phyloP scores from a whole-genome alignment of 2,888 invertebrate species.

The Lasioglossum vierecki region DNA sequence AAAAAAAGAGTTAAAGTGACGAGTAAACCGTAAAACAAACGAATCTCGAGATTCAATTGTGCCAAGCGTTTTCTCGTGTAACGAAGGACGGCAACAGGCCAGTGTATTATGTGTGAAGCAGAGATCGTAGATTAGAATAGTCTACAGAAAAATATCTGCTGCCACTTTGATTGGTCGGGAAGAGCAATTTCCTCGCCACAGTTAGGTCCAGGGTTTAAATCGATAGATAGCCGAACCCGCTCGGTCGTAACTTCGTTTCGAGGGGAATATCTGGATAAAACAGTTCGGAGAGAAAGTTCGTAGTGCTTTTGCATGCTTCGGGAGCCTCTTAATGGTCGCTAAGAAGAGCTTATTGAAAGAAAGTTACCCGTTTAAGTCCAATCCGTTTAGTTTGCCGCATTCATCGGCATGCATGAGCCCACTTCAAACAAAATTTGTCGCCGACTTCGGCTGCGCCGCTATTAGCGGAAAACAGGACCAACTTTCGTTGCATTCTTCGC shows the following conservation, averaged over 20 bases:
- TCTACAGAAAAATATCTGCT: not conserved
- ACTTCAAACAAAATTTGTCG: constrained; percentile 22
- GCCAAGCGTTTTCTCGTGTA: not conserved
- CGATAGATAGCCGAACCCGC: constrained; percentile 26
- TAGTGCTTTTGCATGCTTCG: constrained; percentile 63
- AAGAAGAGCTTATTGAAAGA: constrained; percentile 66
- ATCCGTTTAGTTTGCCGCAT: constrained; percentile 53
- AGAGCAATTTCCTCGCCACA: constrained; percentile 10
- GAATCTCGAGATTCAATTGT: not conserved
- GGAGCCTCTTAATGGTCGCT: constrained; percentile 62
- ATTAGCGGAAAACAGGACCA: not conserved
- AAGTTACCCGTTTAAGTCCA: constrained; percentile 66
- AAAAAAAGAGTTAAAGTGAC: not conserved
- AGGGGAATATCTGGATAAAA: constrained; percentile 58
- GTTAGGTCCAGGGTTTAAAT: constrained; percentile 8
- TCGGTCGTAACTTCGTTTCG: constrained; percentile 43
- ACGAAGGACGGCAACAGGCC: not conserved
- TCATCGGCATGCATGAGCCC: constrained; percentile 54
- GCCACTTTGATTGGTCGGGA: not conserved
- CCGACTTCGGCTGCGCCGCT: not conserved
- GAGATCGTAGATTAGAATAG: not conserved
- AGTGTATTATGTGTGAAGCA: not conserved
- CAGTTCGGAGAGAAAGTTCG: constrained; percentile 51
- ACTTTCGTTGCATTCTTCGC: not conserved
- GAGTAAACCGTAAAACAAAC: not conserved